Evolutionary conservation across 2,113 vertebrate species (phyloP).

Genomic region (rabbit (Oryctolagus cuniculus)): DNA sequence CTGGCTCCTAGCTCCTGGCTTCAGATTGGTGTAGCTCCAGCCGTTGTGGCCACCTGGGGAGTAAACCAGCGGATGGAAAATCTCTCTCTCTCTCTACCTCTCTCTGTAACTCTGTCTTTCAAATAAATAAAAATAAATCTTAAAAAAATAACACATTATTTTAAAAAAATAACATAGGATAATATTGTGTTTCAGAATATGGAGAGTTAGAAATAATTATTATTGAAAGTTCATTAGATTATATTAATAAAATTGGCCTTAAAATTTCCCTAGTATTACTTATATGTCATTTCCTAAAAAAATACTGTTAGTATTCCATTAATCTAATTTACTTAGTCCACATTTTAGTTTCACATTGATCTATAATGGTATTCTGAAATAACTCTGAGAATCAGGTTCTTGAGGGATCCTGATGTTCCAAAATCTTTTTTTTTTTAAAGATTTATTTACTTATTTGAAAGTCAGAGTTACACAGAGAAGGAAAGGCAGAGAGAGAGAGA

Average conservation of each 20-base stretch:
- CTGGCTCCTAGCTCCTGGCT: too few species aligned
- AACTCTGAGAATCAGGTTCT: not conserved
- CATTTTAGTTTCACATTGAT: not conserved
- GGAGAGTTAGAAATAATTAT: not conserved
- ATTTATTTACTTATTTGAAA: too few species aligned
- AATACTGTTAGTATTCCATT: not conserved
- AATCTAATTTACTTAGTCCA: slow-evolving; percentile 1
- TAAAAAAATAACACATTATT: too few species aligned
- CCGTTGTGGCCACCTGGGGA: too few species aligned
- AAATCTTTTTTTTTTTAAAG: not conserved
- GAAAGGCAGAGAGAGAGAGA: too few species aligned
- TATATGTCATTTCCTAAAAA: not conserved
- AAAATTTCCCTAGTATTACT: slow-evolving; percentile 21
- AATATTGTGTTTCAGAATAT: slow-evolving; percentile 15
- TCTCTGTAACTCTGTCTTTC: too few species aligned
- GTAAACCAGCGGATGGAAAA: too few species aligned
- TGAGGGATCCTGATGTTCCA: not conserved
- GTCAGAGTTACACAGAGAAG: too few species aligned
- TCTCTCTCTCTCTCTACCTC: too few species aligned
- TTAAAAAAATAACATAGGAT: not conserved
- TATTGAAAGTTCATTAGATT: not conserved
- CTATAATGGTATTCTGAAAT: slow-evolving; percentile 11
- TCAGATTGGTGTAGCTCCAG: too few species aligned
- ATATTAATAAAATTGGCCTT: not conserved
- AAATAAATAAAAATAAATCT: too few species aligned